Percentiles rank a stretch among this genome's conserved stretches.
phyloP scores from a whole-genome alignment of 2,888 invertebrate species.

The Saturnia pavonia region DNA sequence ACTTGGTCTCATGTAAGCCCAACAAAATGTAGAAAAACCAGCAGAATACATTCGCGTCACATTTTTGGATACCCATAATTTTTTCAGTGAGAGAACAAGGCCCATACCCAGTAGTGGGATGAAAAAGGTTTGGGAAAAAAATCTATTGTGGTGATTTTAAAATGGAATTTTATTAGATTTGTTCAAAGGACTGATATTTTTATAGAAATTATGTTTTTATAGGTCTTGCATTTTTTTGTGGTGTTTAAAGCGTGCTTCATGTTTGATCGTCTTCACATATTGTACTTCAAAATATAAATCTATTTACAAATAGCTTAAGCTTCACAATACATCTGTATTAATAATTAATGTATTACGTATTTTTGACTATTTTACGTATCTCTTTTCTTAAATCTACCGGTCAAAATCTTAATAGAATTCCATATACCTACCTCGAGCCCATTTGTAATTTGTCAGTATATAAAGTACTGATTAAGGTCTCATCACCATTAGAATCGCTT shows the following conservation, averaged over 20 bases:
- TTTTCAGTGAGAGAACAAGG: background rate
- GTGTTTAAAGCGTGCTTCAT: background rate
- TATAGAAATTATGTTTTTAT: background rate
- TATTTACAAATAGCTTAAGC: background rate
- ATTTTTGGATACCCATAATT: background rate
- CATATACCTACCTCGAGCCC: slow-evolving; percentile 28
- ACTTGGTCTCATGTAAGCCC: background rate
- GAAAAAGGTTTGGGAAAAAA: background rate
- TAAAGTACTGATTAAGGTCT: slow-evolving; percentile 54
- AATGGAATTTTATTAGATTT: slow-evolving; percentile 8
- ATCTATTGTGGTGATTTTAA: background rate
- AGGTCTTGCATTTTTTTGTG: background rate
- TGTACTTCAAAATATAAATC: background rate
- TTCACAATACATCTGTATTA: background rate
- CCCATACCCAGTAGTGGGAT: background rate
- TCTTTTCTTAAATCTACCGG: background rate
- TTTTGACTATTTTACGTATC: background rate
- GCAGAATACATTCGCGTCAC: background rate
- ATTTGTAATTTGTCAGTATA: slow-evolving; percentile 56
- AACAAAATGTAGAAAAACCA: background rate
- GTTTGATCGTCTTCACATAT: background rate
- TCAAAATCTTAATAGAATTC: slow-evolving; percentile 25
- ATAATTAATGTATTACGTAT: too few species aligned
- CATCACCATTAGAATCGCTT: slow-evolving; percentile 45
- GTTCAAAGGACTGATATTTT: background rate